Base-by-base conservation (phyloP, 92 coral and sea anemone genomes). In the Diadumene lineata region DNA sequence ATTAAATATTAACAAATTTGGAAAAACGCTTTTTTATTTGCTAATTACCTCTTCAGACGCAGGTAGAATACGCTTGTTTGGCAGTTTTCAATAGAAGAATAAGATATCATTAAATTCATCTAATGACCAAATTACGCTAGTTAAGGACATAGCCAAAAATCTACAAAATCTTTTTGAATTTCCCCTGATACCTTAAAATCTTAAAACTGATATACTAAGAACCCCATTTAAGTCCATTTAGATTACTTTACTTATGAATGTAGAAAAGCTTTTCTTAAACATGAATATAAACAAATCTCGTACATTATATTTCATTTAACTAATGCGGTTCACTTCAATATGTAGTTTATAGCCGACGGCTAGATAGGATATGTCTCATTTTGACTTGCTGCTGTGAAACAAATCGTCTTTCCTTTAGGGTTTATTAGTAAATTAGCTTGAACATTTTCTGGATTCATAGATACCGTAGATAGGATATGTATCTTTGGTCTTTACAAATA, bases 1-100 rank as follows among this genome's bases (percentile, higher is more conserved):
- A 43, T 78, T 67, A 78, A 78, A 78, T 68, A 78, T 68, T 78
- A n/a, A 78, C 60, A 25, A 48, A n/a, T 22, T 38, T 44, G 30
- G 28, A 31, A 57, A 69, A 53, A 75, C 34, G 23, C 15, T 56
- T 58, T 73, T 30, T 60, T 62, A 57, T 33, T 62, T 48, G 46
- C 50, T 63, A 61, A 74, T 60, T 60, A 74, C 38, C 69, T 74
- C 43, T 74, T n/a, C 43, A 73, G 78, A 73, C 68, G 58, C 75
- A 34, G 30, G 13, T 33, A 31, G 43, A 38, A 74, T 60, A 55
- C 26, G 62, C 60, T 74, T 61, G 48, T 50, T 43, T 56, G 63
- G 66, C 29, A n/a, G 24, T 34, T 27, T 72, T 53, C 51, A 34
- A 43, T 56, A 34, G 31, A 27, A 34, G 30, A 23, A 55, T 70